These are phyloP conservation scores for Noctua comes DNA, from an alignment of 2,888 invertebrate genomes.

Conservation along the genomic window DNA sequence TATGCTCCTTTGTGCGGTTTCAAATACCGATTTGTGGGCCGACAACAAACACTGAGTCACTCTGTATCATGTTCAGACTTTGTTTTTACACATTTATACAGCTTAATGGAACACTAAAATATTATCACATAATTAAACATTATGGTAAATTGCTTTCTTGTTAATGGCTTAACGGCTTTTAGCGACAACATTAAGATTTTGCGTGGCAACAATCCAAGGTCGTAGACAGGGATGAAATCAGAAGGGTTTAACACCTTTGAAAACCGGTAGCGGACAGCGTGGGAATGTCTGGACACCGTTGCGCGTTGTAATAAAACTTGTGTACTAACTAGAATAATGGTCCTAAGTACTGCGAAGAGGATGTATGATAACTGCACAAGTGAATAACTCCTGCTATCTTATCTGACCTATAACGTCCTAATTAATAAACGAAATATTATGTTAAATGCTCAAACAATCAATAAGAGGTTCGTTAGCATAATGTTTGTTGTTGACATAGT, in stretches of 20 bases:
- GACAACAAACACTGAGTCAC: slow-evolving; percentile 82
- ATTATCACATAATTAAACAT: slow-evolving; percentile 53
- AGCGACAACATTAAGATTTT: slow-evolving; percentile 45
- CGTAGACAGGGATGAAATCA: slow-evolving; percentile 38
- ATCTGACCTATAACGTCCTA: slow-evolving; percentile 39
- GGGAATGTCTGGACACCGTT: slow-evolving; percentile 26
- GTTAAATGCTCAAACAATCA: slow-evolving; percentile 32
- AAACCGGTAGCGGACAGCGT: slow-evolving; percentile 17
- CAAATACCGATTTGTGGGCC: slow-evolving; percentile 82
- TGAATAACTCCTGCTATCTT: slow-evolving; percentile 47
- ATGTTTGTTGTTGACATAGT: slow-evolving; percentile 8
- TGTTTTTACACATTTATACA: slow-evolving; percentile 49
- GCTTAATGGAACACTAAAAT: slow-evolving; percentile 50
- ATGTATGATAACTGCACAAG: slow-evolving; percentile 34
- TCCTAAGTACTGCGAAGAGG: slow-evolving; percentile 7
- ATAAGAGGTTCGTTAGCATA: slow-evolving; percentile 40
- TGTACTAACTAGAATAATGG: slow-evolving; percentile 8
- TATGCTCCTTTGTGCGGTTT: slow-evolving; percentile 84
- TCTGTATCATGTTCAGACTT: slow-evolving; percentile 79
- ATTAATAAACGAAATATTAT: slow-evolving; percentile 53
- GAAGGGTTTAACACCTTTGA: slow-evolving; percentile 37
- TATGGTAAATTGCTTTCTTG: slow-evolving; percentile 43
- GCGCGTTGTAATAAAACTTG: slow-evolving; percentile 6
- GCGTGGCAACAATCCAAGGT: slow-evolving; percentile 49
- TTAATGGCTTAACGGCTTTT: slow-evolving; percentile 46